Evolutionary conservation across 92 coral and sea anemone species (phyloP).

Genomic region (Bergia puertoricense): DNA sequence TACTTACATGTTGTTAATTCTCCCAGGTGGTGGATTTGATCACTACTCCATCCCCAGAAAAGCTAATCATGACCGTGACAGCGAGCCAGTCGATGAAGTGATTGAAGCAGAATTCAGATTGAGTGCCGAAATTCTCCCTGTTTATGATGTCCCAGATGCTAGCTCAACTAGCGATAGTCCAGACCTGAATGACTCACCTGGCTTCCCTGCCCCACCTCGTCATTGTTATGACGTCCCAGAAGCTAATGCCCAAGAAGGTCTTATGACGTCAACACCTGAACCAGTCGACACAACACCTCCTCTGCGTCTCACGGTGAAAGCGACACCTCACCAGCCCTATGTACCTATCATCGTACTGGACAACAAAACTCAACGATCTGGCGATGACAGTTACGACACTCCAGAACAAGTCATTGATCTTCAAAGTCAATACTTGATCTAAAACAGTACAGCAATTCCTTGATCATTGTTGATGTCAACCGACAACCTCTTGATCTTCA

Average conservation of each 20-base stretch:
- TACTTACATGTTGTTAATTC: no score
- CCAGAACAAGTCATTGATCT: slow-evolving; percentile 27
- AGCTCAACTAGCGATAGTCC: not conserved
- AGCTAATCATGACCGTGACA: not conserved
- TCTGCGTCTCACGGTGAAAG: slow-evolving; percentile 6
- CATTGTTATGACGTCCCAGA: slow-evolving; percentile 7
- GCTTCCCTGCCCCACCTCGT: not conserved
- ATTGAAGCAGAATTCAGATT: slow-evolving; percentile 41
- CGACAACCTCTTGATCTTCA: no score
- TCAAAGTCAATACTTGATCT: not conserved
- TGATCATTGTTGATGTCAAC: no score
- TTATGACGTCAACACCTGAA: not conserved
- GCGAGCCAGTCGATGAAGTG: slow-evolving; percentile 5
- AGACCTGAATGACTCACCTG: not conserved
- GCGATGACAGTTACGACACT: slow-evolving; percentile 3
- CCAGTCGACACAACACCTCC: slow-evolving; percentile 8
- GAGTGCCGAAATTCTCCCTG: slow-evolving; percentile 23
- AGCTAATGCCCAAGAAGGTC: not conserved
- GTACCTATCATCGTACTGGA: slow-evolving; percentile 37
- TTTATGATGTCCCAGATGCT: slow-evolving; percentile 12
- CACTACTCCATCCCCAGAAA: slow-evolving; percentile 37
- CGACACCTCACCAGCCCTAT: slow-evolving; percentile 6
- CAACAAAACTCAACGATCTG: not conserved
- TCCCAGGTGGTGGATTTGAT: slow-evolving; percentile 29
- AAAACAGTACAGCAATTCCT: not conserved